These are phyloP conservation scores for Parotocinclus haroldoi DNA, from an alignment of 2,797 vertebrate species.

Conservation along the genomic window DNA sequence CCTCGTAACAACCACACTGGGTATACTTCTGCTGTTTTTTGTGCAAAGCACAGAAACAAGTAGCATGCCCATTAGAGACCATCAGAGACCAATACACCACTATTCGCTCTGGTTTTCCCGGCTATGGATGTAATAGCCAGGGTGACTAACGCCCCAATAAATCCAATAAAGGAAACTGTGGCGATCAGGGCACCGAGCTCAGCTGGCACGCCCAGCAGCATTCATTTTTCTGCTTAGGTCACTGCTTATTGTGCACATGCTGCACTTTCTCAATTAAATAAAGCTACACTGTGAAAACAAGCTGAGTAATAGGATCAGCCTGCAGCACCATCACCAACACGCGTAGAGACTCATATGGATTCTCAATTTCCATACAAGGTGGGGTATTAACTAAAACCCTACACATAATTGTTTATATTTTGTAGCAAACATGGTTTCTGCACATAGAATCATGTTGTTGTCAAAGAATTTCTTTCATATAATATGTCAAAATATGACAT, in stretches of 20 bases:
- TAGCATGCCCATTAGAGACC: slow-evolving; percentile 13
- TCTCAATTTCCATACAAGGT: no score
- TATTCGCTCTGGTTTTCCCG: slow-evolving; percentile 6
- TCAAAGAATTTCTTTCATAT: no score
- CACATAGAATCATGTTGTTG: no score
- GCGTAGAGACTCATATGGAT: background rate
- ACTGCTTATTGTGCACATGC: slow-evolving; percentile 26
- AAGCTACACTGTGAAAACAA: slow-evolving; percentile 12
- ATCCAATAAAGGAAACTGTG: slow-evolving; percentile 3
- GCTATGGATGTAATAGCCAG: slow-evolving; percentile 2
- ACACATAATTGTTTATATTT: no score
- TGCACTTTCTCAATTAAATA: slow-evolving; percentile 30
- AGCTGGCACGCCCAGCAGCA: background rate
- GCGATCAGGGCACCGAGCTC: slow-evolving; percentile 14
- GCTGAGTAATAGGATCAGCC: slow-evolving; percentile 20
- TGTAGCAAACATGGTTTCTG: no score
- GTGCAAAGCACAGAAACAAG: slow-evolving; percentile 4
- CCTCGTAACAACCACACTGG: slow-evolving; percentile 9
- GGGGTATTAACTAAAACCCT: no score
- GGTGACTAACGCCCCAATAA: background rate
- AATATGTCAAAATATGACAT: no score
- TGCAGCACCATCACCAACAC: slow-evolving; percentile 12
- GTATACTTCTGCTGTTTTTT: background rate
- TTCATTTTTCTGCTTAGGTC: slow-evolving; percentile 24
- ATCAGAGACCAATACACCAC: background rate